These are phyloP conservation scores for Biston betularia DNA, from an alignment of 2,888 invertebrate species.

Conservation along the genomic window DNA sequence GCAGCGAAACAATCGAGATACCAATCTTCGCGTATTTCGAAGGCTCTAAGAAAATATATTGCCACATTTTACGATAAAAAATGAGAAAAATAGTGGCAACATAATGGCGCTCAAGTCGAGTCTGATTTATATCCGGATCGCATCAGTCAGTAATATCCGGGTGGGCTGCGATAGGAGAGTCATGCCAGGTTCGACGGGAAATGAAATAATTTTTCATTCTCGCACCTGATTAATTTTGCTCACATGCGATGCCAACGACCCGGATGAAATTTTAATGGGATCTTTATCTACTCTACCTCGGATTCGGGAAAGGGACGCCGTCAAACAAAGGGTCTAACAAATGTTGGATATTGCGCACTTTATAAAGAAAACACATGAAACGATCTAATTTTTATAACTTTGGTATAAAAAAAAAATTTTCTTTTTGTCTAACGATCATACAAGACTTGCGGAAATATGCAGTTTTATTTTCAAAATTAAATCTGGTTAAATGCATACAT, in stretches of 20 bases:
- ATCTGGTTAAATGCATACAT: too few species aligned
- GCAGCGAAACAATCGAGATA: conserved; percentile 38
- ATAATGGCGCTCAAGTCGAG: conserved; percentile 54
- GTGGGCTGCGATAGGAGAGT: conserved; percentile 17
- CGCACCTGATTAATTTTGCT: conserved; percentile 59
- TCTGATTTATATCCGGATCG: conserved; percentile 75
- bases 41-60: conserved; percentile 29
- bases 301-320: conserved; percentile 10
- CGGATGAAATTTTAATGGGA: conserved; percentile 39
- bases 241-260: conserved; percentile 33
- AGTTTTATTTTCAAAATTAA: too few species aligned
- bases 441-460: too few species aligned
- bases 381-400: not conserved
- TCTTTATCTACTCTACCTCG: conserved; percentile 27
- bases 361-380: conserved; percentile 1
- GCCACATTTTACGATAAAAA: conserved; percentile 54
- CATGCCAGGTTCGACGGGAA: conserved; percentile 59
- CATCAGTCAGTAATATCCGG: conserved; percentile 75
- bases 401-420: too few species aligned
- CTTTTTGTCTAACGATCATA: too few species aligned
- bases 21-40: conserved; percentile 28
- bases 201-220: conserved; percentile 68
- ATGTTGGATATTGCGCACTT: conserved; percentile 15
- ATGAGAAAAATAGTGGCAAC: conserved; percentile 57
- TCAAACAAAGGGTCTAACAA: conserved; percentile 15